Base-by-base conservation (phyloP, 2,888 invertebrate species). In the Clistopyga incitator region DNA sequence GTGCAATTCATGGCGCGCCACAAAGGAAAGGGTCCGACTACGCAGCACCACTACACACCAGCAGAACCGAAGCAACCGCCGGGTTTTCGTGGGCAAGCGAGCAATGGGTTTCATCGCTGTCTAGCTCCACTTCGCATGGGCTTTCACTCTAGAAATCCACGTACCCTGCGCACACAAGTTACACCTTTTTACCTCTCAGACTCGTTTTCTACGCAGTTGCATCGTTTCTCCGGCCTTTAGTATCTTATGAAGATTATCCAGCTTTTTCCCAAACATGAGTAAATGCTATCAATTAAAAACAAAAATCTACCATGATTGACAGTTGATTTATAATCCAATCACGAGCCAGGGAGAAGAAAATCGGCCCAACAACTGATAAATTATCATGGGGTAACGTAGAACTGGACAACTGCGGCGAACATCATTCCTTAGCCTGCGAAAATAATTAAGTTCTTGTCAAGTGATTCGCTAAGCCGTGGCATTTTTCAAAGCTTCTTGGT, bases 1-100 rank as follows among this genome's bases (percentile, higher is more conserved):
- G 81, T 83, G 85, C 86, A 85, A 88, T 88, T 88, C 87, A 86
- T 76, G 82, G 83, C 72, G 70, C 65, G 81, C 84, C 70, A 84
- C 84, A 85, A 84, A 82, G 84, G 82, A 81, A 82, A 81, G 74
- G 71, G 86, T 61, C 56, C 64, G 38, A 64, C 64, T 64, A 81
- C 38, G 34, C 47, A 76, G 38, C 42, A 34, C 13, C 38, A n/a
- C 34, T 34, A n/a, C 34, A 61, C 29, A 59, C 47, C 50, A 56
- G 47, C 34, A 50, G 61, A 74, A 74, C 61, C 18, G 61, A 61
- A 45, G 64, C 74, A 74, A 38, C 52, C 75, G 75, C 20, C 50
- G 47, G 61, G 34, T 75, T 64, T 47, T 75, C 64, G 75, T 45
- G n/a, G n/a, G 59, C 38, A 38, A 42, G 54, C 65, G 87, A 85